Evolutionary conservation across 2,797 vertebrate species (phyloP).

Genomic region (Girardinus metallicus): DNA sequence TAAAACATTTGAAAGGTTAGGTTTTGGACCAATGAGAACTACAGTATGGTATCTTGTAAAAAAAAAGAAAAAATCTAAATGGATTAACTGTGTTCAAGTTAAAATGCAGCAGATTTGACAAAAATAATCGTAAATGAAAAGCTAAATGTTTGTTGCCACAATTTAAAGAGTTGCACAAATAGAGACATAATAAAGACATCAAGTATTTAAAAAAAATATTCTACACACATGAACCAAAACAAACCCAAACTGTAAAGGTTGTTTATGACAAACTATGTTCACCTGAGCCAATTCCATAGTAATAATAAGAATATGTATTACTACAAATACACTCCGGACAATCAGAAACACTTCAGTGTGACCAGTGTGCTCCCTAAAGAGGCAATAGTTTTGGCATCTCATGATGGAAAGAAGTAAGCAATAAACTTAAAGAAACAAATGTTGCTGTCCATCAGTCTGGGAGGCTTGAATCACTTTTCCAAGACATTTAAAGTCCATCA

Average conservation of each 20-base stretch:
- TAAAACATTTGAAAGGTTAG: not conserved
- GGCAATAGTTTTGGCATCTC: too few species aligned
- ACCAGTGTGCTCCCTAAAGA: not conserved
- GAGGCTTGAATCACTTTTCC: not conserved
- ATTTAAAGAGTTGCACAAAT: too few species aligned
- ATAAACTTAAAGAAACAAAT: not conserved
- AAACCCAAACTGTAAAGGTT: not conserved
- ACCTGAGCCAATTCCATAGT: not conserved
- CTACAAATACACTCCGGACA: not conserved
- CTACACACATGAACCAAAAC: not conserved
- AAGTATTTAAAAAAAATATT: not conserved
- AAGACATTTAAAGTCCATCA: not conserved
- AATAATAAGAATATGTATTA: not conserved
- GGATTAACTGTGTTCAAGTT: not conserved
- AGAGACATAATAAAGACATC: not conserved
- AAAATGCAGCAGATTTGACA: not conserved
- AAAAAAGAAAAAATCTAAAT: too few species aligned
- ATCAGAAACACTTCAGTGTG: not conserved
- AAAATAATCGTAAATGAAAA: not conserved
- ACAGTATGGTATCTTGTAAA: not conserved
- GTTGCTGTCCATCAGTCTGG: too few species aligned
- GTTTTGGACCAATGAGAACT: not conserved
- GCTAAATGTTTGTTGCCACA: not conserved
- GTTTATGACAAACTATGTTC: not conserved
- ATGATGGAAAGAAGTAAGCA: not conserved